A percentile compares a stretch with the other conserved stretches of the same genome.
Evolutionary conservation across 2,888 invertebrate species (phyloP).

Genomic region (Siphonodentalium dalli): DNA sequence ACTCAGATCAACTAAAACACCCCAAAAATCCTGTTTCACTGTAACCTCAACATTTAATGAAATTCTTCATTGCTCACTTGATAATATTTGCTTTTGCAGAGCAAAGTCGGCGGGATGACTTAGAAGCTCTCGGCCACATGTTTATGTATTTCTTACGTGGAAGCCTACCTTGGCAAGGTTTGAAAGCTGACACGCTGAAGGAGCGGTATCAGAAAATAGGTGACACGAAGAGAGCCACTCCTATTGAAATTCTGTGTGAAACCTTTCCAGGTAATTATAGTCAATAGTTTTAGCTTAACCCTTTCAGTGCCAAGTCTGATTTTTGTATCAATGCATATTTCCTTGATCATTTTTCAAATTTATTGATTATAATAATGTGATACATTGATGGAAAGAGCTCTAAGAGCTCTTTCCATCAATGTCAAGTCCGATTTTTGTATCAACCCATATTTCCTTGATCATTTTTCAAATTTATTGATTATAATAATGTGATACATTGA

Average conservation of each 20-base stretch:
- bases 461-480: too few relatives aligned
- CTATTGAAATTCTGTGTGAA: slow-evolving; percentile 87
- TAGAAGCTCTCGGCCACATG: slow-evolving; percentile 99
- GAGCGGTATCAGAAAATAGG: slow-evolving; percentile 99
- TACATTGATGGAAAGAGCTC: too few relatives aligned
- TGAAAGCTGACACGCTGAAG: slow-evolving; percentile 99
- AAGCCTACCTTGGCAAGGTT: slow-evolving; percentile 99
- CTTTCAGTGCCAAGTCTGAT: too few relatives aligned
- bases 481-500: too few relatives aligned
- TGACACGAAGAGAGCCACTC: slow-evolving; percentile 98
- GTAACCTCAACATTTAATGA: not conserved
- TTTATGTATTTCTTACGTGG: slow-evolving; percentile 99
- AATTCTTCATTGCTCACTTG: not conserved
- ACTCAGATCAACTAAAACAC: too few relatives aligned
- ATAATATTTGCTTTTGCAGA: slow-evolving; percentile 70
- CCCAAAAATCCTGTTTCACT: not conserved
- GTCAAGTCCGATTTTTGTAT: too few relatives aligned
- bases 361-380: too few relatives aligned
- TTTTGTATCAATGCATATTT: too few relatives aligned
- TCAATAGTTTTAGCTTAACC: too few relatives aligned
- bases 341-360: too few relatives aligned
- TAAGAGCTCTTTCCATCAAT: too few relatives aligned
- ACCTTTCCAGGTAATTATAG: slow-evolving; percentile 72
- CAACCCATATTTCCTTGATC: too few relatives aligned
- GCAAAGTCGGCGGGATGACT: slow-evolving; percentile 98